Base-by-base conservation (phyloP, 2,113 vertebrate species). In the Condylura cristata region DNA sequence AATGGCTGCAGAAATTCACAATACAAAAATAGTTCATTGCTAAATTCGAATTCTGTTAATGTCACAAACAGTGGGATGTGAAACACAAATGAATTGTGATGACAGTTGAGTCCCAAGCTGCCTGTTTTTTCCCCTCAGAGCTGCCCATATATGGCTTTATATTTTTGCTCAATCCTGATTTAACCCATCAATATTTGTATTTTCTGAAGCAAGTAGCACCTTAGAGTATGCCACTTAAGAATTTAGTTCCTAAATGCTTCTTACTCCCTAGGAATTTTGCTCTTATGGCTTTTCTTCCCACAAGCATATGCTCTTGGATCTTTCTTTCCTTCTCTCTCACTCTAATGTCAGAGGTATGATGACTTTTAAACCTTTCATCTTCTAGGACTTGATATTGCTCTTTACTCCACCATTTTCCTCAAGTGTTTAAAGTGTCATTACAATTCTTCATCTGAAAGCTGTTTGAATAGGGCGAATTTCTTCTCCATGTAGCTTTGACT, bases 21-120 rank as follows among this genome's bases (percentile, higher is more conserved):
- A 96, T 96, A 91, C 86, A 97, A 97, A 97, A 97, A 97, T 97
- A 97, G 96, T 97, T 96, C 93, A 82, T 94, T 93, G 96, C 97
- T 97, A 97, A 97, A 97, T 96, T 97, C 58, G 2, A 96, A 96
- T 95, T 96, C 97, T 97, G 97, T 97, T 96, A 97, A 96, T 97
- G 91, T 97, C 96, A 97, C 96, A 96, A 96, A 96, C 94, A 96
- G 97, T 97, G 87, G 96, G 96, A 97, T 94, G 94, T 96, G 96
- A 97, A 96, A 94, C 89, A 96, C 94, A 96, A 97, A 97, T 96
- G 97, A 96, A 94, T 97, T 97, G 96, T 95, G 96, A 90, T 97
- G 96, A 97, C 96, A 97, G 97, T 97, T 97, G 91, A 97, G 86
- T 96, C 82, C 93, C 94, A 97, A 97, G 93, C 96, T 96, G 96